A percentile compares a stretch with the other conserved stretches of the same genome.
These are phyloP conservation scores for Ciconia boyciana DNA, from an alignment of 2,113 vertebrate genomes.

Conservation along the genomic window DNA sequence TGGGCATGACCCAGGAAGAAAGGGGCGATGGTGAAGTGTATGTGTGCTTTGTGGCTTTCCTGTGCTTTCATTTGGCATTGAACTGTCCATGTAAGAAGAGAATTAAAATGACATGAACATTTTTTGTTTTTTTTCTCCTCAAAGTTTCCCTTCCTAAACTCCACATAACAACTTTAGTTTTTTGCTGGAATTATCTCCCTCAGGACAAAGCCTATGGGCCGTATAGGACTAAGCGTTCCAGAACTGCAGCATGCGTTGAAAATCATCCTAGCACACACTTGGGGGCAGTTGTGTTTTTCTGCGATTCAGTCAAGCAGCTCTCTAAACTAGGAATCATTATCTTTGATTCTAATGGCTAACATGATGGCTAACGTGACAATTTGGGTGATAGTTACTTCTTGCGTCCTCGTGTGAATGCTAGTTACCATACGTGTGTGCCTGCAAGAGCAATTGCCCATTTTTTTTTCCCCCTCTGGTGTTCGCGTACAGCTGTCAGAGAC, in stretches of 20 bases:
- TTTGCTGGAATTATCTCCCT: not conserved
- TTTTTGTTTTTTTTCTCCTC: not conserved
- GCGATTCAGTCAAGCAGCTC: constrained; percentile 28
- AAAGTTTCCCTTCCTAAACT: not conserved
- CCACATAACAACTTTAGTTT: not conserved
- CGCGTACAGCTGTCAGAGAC: not conserved
- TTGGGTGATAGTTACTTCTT: not conserved
- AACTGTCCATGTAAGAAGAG: not conserved
- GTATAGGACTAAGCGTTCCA: not conserved
- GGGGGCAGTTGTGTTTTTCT: constrained; percentile 61
- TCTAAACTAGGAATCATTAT: constrained; percentile 21
- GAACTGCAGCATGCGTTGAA: not conserved
- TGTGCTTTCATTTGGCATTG: not conserved
- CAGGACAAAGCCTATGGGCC: not conserved
- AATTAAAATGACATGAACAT: not conserved
- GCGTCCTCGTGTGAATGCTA: not conserved
- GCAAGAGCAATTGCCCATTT: not conserved
- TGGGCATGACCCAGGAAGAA: not conserved
- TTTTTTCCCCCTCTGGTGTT: not conserved
- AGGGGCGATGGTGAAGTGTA: not conserved
- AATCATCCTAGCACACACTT: constrained; percentile 58
- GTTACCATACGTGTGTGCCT: not conserved
- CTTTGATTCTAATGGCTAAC: constrained; percentile 2
- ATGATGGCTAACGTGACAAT: not conserved
- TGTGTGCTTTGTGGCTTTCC: not conserved